These are phyloP conservation scores for Myiozetetes cayanensis DNA, from an alignment of 2,113 vertebrate genomes.

Conservation along the genomic window DNA sequence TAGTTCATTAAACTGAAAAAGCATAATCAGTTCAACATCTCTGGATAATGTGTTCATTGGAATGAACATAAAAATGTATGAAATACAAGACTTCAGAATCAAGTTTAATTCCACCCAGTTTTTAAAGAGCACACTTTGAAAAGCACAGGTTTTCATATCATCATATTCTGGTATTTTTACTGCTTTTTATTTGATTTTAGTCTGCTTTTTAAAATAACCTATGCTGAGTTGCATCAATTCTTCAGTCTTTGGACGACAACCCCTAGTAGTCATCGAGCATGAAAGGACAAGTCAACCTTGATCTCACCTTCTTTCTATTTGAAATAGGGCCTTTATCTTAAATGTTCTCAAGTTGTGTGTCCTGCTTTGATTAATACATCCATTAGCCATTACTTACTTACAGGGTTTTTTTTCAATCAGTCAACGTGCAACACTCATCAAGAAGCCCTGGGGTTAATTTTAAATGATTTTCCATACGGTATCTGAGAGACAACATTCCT, in stretches of 20 bases:
- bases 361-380: slow-evolving; percentile 10
- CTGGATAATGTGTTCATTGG: not conserved
- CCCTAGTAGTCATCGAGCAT: not conserved
- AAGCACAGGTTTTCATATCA: not conserved
- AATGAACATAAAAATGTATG: not conserved
- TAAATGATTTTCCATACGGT: not conserved
- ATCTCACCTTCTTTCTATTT: not conserved
- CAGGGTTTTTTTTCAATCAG: not conserved
- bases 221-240: not conserved
- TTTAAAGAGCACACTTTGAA: not conserved
- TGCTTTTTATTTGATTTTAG: not conserved
- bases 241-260: not conserved
- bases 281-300: not conserved
- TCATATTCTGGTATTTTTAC: not conserved
- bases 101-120: not conserved
- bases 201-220: not conserved
- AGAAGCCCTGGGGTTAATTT: not conserved
- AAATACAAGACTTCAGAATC: not conserved
- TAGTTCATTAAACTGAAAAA: not conserved
- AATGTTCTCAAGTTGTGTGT: slow-evolving; percentile 1
- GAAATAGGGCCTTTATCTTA: slow-evolving; percentile 4
- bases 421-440: not conserved
- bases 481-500: not conserved
- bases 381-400: not conserved
- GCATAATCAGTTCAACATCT: not conserved